A percentile compares a stretch with the other conserved stretches of the same genome.
Evolutionary conservation across 2,797 vertebrate genomes (phyloP).

Genomic region (Ibycter americanus): DNA sequence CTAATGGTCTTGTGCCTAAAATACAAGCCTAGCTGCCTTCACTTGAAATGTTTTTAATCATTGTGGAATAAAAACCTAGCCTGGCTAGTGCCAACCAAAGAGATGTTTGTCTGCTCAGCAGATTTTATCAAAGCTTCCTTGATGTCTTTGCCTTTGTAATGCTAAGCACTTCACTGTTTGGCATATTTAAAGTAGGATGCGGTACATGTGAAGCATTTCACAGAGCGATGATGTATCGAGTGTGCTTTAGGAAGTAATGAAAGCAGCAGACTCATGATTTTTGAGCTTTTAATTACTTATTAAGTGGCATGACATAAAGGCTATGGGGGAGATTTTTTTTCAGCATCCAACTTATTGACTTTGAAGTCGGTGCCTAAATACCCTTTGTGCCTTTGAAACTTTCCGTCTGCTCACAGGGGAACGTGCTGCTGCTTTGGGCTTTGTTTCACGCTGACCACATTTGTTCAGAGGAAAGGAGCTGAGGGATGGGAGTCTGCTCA

Average conservation of each 20-base stretch:
- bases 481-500: slow-evolving; percentile 20
- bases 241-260: slow-evolving; percentile 68
- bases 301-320: slow-evolving; percentile 70
- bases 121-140: slow-evolving; percentile 75
- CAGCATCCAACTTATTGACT: slow-evolving; percentile 64
- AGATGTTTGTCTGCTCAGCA: slow-evolving; percentile 71
- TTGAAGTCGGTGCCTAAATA: slow-evolving; percentile 71
- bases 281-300: slow-evolving; percentile 73
- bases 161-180: slow-evolving; percentile 69
- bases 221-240: slow-evolving; percentile 65
- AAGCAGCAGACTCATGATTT: slow-evolving; percentile 73
- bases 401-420: slow-evolving; percentile 53
- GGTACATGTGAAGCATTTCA: slow-evolving; percentile 69
- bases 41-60: slow-evolving; percentile 62
- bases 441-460: slow-evolving; percentile 62
- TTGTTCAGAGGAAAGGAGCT: slow-evolving; percentile 35
- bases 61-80: slow-evolving; percentile 63
- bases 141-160: slow-evolving; percentile 70
- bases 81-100: slow-evolving; percentile 65
- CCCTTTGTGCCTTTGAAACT: slow-evolving; percentile 70
- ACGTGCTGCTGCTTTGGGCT: slow-evolving; percentile 50
- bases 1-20: slow-evolving; percentile 54
- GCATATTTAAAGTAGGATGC: slow-evolving; percentile 72
- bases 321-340: slow-evolving; percentile 67
- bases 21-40: slow-evolving; percentile 50